Evolutionary conservation across 1,140 invertebrate species (phyloP), one percentile per base, ranked within the genome.

Genomic region (Campoletis sonorensis): DNA sequence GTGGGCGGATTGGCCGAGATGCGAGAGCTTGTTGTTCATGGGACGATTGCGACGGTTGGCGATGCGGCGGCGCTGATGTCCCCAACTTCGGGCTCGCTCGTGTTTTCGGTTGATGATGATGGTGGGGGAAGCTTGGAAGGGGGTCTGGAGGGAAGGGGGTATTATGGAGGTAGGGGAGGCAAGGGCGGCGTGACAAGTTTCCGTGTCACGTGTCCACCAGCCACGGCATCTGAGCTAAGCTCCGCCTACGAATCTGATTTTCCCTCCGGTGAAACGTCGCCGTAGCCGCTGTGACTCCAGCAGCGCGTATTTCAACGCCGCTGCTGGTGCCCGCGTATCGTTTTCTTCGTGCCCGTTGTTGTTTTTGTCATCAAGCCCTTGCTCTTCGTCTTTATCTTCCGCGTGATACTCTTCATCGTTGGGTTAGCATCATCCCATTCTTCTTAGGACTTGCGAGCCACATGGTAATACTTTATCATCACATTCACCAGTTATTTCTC

Each of bases 151-250:
- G 75, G 45, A 68, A 51, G 75, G 82, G 84, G 82, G 81, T 79
- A 58, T 82, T 70, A 23, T 11, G 73, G 45, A 64, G 81, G 86
- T 77, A 82, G 86, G 84, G 84, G 85, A 61, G 87, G 86, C 84
- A 90, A 91, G 90, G 90, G 90, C 90, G 90, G 90, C 90, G 89
- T 92, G 91, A 92, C 91, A 91, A 70, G 90, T 91, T 92, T 91
- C 89, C 88, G 89, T 88, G 90, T 91, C 90, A 91, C 90, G 90
- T 91, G 90, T 92, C 90, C 86, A 86, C 51, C 61, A 64, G 21
- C 21, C 61, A 64, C 61, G 76, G 27, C 27, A 88, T 87, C 87
- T 90, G 64, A 91, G 81, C 67, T 18, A 70, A 33, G 90, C 91
- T 80, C 90, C 91, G 91, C 91, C 91, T 90, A 90, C 90, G 79